Conservation (phyloP, 2,888 invertebrate genomes). For the Sarcophaga carnaria region DNA sequence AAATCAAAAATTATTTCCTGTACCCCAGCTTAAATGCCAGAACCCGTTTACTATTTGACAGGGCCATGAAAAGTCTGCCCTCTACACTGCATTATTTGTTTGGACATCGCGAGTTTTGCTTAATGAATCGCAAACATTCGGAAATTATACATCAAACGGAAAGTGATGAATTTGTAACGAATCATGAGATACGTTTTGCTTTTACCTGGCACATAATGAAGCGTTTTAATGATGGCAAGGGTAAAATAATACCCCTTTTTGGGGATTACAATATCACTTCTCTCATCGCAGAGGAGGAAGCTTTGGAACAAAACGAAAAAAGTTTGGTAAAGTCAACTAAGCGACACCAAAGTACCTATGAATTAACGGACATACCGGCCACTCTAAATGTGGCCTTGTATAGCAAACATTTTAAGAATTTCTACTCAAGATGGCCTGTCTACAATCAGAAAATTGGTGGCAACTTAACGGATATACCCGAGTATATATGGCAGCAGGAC, state of each 20-base stretch:
- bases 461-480: conserved; percentile 36
- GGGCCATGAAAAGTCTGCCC: conserved; percentile 51
- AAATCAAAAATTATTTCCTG: conserved; percentile 45
- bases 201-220: conserved; percentile 59
- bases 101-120: conserved; percentile 49
- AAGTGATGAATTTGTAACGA: conserved; percentile 41
- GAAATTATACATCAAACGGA: conserved; percentile 57
- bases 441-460: conserved; percentile 58
- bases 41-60: conserved; percentile 38
- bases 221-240: conserved; percentile 29
- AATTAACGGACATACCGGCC: conserved; percentile 21
- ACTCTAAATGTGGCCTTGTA: conserved; percentile 34
- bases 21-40: conserved; percentile 27
- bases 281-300: background rate
- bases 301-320: background rate
- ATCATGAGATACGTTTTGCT: conserved; percentile 52
- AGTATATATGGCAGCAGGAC: conserved; percentile 36
- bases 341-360: background rate
- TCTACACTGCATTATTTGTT: conserved; percentile 53
- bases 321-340: background rate
- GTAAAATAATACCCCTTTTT: conserved; percentile 37
- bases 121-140: conserved; percentile 53
- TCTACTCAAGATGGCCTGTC: conserved; percentile 45
- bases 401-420: conserved; percentile 51
- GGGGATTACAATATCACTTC: conserved; percentile 12